Evolutionary conservation across 2,888 invertebrate species (phyloP), one percentile per base, ranked within the genome.

Genomic region (Yponomeuta plumbellus): DNA sequence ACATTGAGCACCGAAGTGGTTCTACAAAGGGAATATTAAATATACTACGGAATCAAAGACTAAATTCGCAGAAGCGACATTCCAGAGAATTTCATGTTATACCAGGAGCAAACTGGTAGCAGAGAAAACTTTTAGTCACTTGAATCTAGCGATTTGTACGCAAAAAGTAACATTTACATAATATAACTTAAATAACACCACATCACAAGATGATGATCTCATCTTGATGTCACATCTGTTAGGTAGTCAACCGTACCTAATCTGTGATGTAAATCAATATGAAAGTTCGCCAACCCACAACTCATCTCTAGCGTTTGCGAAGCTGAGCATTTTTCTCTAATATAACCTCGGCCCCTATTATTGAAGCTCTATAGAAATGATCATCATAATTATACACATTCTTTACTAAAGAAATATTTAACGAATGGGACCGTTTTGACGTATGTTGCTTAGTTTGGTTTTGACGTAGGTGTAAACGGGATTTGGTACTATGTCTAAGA

Each of bases 231-330:
- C 44, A 17, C 44, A 6, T 52, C 44, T 52, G 44, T 5, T 52
- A 52, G 17, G 17, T 52, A 52, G 44, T 17, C 17, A 52, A 3
- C 44, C 11, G 13, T 52, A 0, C 44, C 44, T 17, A 52, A 52
- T 21, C 64, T 59, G 21, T 59, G 59, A 23, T 23, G 59, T 23
- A 59, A 59, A 59, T 59, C 59, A 59, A 59, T 59, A 59, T 59
- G 10, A 59, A 59, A 59, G 59, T 22, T 13, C 59, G 6, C 4
- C 22, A 59, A 21, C 59, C 11, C 59, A 59, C 23, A 59, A 23
- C 22, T 59, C 59, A 59, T 59, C 59, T 21, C 59, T 21, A 59
- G 20, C 59, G 22, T 59, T 59, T 59, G 59, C 59, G 21, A 22
- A 59, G 59, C 59, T 21, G 59, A 59, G 22, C 59, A 59, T 59